These are phyloP conservation scores for Eucidaris tribuloides DNA, from an alignment of 35 echinoderm and acorn worm species.

Conservation along the genomic window DNA sequence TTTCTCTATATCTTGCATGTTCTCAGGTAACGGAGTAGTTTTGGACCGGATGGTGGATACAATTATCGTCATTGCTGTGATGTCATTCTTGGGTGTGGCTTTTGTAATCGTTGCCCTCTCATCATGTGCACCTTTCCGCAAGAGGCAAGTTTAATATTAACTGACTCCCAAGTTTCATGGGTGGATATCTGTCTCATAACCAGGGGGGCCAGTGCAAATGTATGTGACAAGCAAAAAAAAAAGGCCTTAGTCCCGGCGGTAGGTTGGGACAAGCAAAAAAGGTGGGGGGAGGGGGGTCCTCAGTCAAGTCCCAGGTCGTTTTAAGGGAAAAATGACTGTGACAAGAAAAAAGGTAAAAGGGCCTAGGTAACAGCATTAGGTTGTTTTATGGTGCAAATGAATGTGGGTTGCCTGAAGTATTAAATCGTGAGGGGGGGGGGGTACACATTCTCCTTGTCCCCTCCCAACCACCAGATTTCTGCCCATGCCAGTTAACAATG, in stretches of 20 bases:
- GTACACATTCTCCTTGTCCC: too few species aligned
- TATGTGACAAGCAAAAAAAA: not conserved
- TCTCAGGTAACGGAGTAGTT: not conserved
- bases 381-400: too few species aligned
- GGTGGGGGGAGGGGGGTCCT: not conserved
- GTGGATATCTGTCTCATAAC: not conserved
- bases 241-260: not conserved
- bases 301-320: not conserved
- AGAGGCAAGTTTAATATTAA: not conserved
- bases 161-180: not conserved
- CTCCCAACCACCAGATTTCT: too few species aligned
- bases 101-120: slow-evolving; percentile 3
- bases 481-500: too few species aligned
- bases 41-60: not conserved
- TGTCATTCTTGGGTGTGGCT: not conserved
- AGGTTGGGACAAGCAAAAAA: not conserved
- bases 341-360: too few species aligned
- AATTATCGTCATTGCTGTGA: not conserved
- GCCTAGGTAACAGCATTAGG: too few species aligned
- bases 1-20: not conserved
- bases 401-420: too few species aligned
- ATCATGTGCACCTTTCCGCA: slow-evolving; percentile 5
- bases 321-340: too few species aligned
- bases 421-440: too few species aligned
- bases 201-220: not conserved